Percentiles rank a stretch among this genome's conserved stretches.
phyloP scores from a whole-genome alignment of 2,797 vertebrate species.

The Gadopsis bispinosus region DNA sequence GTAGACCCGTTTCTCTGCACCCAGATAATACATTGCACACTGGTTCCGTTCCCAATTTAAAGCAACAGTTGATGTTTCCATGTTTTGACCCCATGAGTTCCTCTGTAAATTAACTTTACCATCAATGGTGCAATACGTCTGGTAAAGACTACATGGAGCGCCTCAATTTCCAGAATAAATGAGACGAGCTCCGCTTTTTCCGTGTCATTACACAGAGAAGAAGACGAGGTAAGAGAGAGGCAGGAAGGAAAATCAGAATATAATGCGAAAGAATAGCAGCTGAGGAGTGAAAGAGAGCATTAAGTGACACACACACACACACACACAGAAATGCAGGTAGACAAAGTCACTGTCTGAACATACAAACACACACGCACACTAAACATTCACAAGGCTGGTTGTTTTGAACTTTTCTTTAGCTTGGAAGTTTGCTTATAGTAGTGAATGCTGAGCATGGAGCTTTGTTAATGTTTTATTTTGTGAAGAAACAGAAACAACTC shows the following conservation, averaged over 20 bases:
- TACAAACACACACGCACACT: too few relatives aligned
- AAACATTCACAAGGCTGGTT: slow-evolving; percentile 5
- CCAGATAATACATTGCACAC: neutral
- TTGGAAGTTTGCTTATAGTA: neutral
- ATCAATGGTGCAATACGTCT: slow-evolving; percentile 49
- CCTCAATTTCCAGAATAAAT: slow-evolving; percentile 57
- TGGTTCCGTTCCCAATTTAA: slow-evolving; percentile 27
- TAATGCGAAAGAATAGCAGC: slow-evolving; percentile 39
- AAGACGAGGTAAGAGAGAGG: slow-evolving; percentile 48
- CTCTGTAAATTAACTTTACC: slow-evolving; percentile 59
- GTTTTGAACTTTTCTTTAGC: neutral
- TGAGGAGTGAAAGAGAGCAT: slow-evolving; percentile 29
- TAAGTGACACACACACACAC: slow-evolving; percentile 16
- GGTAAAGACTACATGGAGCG: slow-evolving; percentile 32
- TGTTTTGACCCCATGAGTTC: slow-evolving; percentile 39
- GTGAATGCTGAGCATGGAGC: neutral
- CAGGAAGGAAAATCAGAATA: slow-evolving; percentile 12
- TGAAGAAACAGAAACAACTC: neutral
- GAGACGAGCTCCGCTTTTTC: slow-evolving; percentile 43
- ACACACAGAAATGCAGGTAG: neutral
- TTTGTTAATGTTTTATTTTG: slow-evolving; percentile 4
- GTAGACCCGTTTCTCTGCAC: neutral
- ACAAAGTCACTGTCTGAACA: neutral
- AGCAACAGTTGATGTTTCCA: slow-evolving; percentile 18
- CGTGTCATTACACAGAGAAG: slow-evolving; percentile 50